Percentiles rank a stretch among this genome's conserved stretches.
phyloP scores from a whole-genome alignment of 2,888 invertebrate species.

The Apocheima hispidaria region DNA sequence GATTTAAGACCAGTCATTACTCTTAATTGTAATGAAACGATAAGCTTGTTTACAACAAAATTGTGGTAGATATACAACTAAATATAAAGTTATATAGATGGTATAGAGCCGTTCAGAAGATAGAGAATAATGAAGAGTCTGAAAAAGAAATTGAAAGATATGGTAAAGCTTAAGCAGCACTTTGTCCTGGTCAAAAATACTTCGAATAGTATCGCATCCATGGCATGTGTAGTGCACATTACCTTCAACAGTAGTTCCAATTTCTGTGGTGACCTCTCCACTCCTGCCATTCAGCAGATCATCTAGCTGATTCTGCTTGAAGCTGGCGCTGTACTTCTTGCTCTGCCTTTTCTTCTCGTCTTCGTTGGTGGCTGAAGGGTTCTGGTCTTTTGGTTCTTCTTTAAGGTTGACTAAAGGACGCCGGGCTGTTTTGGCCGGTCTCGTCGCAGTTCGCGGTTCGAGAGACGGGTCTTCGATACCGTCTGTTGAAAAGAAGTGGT shows the following conservation, averaged over 20 bases:
- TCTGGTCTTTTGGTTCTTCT: slow-evolving; percentile 67
- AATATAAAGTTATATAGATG: not conserved
- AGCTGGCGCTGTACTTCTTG: slow-evolving; percentile 78
- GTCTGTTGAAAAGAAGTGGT: slow-evolving; percentile 53
- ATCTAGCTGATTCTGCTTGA: slow-evolving; percentile 76
- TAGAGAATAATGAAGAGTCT: not conserved
- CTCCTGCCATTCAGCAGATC: slow-evolving; percentile 63
- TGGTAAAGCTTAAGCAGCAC: not conserved
- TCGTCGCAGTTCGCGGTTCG: slow-evolving; percentile 53
- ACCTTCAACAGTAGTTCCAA: slow-evolving; percentile 64
- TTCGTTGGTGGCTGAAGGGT: slow-evolving; percentile 76
- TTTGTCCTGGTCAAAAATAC: no score
- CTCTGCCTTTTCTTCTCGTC: slow-evolving; percentile 79
- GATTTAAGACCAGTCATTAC: no score
- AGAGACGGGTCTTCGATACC: slow-evolving; percentile 71
- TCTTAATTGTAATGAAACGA: not conserved
- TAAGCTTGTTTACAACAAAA: not conserved
- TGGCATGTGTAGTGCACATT: no score
- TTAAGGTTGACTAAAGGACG: slow-evolving; percentile 73
- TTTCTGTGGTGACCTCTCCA: slow-evolving; percentile 65
- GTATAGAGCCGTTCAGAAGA: not conserved
- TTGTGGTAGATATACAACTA: not conserved
- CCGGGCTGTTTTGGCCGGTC: slow-evolving; percentile 63
- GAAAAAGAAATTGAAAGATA: not conserved
- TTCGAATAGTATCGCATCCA: not conserved